Base-by-base conservation (phyloP, 2,888 invertebrate genomes). In the Patella caerulea region DNA sequence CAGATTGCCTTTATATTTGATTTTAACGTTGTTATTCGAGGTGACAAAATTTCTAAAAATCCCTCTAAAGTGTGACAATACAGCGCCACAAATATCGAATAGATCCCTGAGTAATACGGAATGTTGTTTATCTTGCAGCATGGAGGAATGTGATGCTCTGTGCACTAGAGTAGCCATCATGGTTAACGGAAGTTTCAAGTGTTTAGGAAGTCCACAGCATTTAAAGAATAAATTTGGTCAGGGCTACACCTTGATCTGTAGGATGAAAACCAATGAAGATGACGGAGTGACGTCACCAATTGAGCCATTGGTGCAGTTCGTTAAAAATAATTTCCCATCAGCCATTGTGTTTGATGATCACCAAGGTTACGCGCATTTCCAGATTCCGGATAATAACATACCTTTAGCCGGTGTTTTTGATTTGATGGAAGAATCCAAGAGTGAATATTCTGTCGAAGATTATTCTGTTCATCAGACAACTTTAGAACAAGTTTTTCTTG, bases 111-210 rank as follows among this genome's bases (percentile, higher is more conserved):
- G 24, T 1, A 24, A 24, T 24, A 24, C 24, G 1, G 24, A 24
- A 24, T 9, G 29, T 4, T 69, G 53, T 71, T 29, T 54, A 2
- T 24, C 71, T 88, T 88, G 19, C 91, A 96, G 96, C 88, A 96
- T 96, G 96, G 96, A 96, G 90, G 96, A 96, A 92, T 96, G 96
- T 92, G 96, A 96, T 89, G 94, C 95, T 69, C 93, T 96, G 29
- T 96, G 96, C 90, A 93, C 94, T 74, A 94, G 96, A 80, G 92
- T 96, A 82, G 95, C 94, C 2, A 96, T 96, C 81, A 94, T 96
- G 95, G 94, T 94, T 0, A 93, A 92, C 80, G 96, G 96, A 0
- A 92, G 93, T 85, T 92, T 96, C 84, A 94, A 94, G 81, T 96
- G 96, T 87, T 93, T 96, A 73, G 96, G 96, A 75, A 93, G 94